Conservation (phyloP, 2,888 invertebrate genomes). For the Philaethria dido region DNA sequence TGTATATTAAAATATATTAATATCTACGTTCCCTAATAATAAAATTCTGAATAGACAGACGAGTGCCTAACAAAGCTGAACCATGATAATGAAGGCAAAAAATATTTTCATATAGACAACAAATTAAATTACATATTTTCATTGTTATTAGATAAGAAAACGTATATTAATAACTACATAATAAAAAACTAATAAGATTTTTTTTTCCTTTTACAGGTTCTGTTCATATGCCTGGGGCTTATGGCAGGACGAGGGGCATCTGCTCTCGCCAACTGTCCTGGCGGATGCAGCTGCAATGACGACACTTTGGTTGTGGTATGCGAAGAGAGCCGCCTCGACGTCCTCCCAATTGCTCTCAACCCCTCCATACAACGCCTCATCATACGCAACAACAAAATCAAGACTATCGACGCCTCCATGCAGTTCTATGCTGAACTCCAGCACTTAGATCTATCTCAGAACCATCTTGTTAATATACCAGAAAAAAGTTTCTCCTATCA, state of each 20-base stretch:
- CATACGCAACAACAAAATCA: constrained; percentile 93
- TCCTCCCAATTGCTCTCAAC: constrained; percentile 95
- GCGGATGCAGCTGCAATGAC: constrained; percentile 94
- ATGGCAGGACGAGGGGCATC: constrained; percentile 66
- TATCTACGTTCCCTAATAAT: constrained; percentile 3
- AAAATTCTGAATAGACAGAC: background rate
- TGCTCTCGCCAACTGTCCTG: constrained; percentile 92
- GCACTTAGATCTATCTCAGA: constrained; percentile 92
- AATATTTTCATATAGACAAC: background rate
- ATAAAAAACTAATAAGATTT: background rate
- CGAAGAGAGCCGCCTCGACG: constrained; percentile 93
- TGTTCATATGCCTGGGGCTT: constrained; percentile 67
- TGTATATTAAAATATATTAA: background rate
- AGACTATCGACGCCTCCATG: constrained; percentile 94
- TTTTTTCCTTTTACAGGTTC: constrained; percentile 67
- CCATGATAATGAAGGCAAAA: background rate
- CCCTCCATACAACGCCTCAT: constrained; percentile 94
- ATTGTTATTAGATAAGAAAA: background rate
- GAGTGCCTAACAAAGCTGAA: constrained; percentile 3
- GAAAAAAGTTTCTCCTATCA: constrained; percentile 91
- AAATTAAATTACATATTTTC: background rate
- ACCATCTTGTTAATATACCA: constrained; percentile 92
- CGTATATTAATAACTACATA: background rate
- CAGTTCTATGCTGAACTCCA: constrained; percentile 94
- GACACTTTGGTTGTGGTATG: constrained; percentile 94